phyloP scores from a whole-genome alignment of 2,888 invertebrate species.

The Acrobasis suavella region DNA sequence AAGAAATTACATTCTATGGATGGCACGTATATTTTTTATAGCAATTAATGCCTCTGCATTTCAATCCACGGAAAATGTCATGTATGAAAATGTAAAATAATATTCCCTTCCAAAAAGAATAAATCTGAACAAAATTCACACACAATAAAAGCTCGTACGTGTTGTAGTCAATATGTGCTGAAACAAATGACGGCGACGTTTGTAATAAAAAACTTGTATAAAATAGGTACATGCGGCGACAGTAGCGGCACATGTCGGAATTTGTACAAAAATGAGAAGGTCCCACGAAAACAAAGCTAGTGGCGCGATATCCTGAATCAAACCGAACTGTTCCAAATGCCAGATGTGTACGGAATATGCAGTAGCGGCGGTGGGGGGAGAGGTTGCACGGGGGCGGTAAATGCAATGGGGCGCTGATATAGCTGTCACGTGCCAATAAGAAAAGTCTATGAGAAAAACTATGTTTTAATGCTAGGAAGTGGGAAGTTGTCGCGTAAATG shows the following conservation, averaged over 20 bases:
- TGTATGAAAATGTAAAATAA: no score
- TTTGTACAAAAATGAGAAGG: slow-evolving; percentile 12
- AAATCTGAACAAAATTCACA: neutral
- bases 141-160: neutral
- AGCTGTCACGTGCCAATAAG: no score
- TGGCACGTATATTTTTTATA: no score
- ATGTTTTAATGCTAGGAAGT: no score
- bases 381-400: no score
- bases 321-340: slow-evolving; percentile 9
- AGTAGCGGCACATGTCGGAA: neutral
- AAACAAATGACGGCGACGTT: slow-evolving; percentile 1
- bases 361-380: neutral
- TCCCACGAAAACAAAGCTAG: slow-evolving; percentile 6
- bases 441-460: no score
- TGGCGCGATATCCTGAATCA: slow-evolving; percentile 8
- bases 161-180: neutral
- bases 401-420: no score
- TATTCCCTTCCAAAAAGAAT: no score
- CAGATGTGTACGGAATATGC: slow-evolving; percentile 20
- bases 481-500: no score
- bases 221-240: slow-evolving; percentile 3
- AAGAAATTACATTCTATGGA: no score
- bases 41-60: no score
- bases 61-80: no score
- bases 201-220: slow-evolving; percentile 6